Percentiles rank a stretch among this genome's conserved stretches.
Conservation (phyloP, 2,113 vertebrate species). For the Nibea albiflora region DNA sequence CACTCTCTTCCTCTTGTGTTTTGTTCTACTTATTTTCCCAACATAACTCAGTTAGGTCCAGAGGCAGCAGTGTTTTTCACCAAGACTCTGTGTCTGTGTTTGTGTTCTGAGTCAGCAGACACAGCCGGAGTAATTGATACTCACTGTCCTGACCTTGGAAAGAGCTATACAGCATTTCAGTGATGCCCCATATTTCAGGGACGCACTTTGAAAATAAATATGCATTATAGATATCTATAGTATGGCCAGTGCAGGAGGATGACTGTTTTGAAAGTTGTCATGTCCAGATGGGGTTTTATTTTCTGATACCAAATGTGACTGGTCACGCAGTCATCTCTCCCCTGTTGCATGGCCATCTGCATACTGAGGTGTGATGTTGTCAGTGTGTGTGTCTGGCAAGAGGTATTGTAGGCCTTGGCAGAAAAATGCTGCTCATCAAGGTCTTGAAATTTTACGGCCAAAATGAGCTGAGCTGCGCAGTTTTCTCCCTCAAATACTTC, state of each 20-base stretch:
- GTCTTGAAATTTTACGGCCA: background rate
- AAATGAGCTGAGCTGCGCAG: background rate
- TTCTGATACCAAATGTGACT: conserved; percentile 16
- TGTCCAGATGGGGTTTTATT: background rate
- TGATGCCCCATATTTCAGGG: background rate
- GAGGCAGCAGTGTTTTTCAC: background rate
- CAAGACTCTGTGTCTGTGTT: conserved; percentile 24
- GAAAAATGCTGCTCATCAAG: background rate
- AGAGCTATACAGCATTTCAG: conserved; percentile 11
- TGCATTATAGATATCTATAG: background rate
- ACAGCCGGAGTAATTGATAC: conserved; percentile 26
- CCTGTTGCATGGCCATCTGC: conserved; percentile 67
- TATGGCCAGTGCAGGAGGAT: too few species aligned
- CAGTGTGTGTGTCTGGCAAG: conserved; percentile 18
- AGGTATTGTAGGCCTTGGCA: background rate
- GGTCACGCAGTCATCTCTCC: conserved; percentile 22
- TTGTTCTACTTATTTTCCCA: background rate
- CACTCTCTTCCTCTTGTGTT: background rate
- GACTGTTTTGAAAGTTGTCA: background rate
- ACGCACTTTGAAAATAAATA: conserved; percentile 2
- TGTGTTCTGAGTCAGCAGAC: conserved; percentile 56
- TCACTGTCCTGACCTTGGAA: conserved; percentile 54
- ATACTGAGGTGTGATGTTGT: background rate
- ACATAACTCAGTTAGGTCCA: background rate
- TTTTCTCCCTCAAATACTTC: background rate